Base-by-base conservation (phyloP, 1,140 invertebrate genomes). In the Lordiphosa mommai region DNA sequence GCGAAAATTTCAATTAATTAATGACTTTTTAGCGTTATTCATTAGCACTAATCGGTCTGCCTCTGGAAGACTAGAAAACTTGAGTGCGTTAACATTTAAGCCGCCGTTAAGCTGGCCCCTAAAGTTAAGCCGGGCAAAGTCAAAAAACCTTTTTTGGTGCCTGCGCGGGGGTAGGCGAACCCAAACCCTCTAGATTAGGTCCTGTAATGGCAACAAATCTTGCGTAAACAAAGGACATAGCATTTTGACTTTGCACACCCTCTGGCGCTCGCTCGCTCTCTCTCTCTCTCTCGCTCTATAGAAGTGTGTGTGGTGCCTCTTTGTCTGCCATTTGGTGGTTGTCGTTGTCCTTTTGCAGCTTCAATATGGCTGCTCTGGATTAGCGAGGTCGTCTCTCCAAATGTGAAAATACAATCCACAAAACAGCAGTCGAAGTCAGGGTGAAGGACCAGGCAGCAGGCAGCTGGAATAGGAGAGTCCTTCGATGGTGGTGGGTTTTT, bases 151-250 rank as follows among this genome's bases (percentile, higher is more conserved):
- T 79, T 76, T 58, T 40, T n/a, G 38, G 40, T n/a, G 13, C 4
- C 32, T 4, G 29, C 9, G 7, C 6, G 44, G 48, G 51, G 27
- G 58, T 51, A 61, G 74, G 65, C 65, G 59, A 56, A 56, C 44
- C 20, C 43, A 59, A 80, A 82, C 68, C 68, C 44, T 67, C 63
- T 51, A 67, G 76, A 82, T 82, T 82, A 82, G 56, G 61, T 46
- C 14, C 63, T 58, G 36, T 82, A 82, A 82, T 82, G 77, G 77
- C 77, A 82, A 84, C 77, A 82, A 82, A 82, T 82, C 77, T 82
- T 82, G 77, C 77, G 77, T 82, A 82, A 82, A 82, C 77, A 84
- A 82, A 77, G 77, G 57, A 76, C 57, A 63, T 55, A 53, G 61
- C 66, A 53, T 49, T 43, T 66, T 66, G 63, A 66, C 51, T 61